Base-by-base conservation (phyloP, 2,797 vertebrate species). In the Rachycentron canadum region DNA sequence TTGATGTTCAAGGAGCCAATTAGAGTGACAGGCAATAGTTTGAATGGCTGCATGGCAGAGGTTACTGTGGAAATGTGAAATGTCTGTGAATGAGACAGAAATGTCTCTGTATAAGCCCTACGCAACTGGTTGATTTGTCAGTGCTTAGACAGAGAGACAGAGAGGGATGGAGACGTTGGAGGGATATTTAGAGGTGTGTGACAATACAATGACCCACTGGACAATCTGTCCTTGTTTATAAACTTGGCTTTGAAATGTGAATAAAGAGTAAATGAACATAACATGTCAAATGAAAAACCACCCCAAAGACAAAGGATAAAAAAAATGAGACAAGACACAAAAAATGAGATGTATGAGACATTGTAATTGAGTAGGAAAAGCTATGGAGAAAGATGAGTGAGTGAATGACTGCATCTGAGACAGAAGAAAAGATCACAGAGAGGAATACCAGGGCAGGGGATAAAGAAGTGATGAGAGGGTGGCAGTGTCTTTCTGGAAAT, bases 1-100 rank as follows among this genome's bases (percentile, higher is more conserved):
- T 74, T 89, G 82, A 90, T 89, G 86, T 88, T 85, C 70, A 83
- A 86, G 77, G 76, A 92, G 71, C 93, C 91, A 94, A 92, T 94
- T 91, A 93, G 64, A 89, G 71, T 79, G 90, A 89, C 87, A 86
- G 83, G 65, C 73, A 73, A 41, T 26, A 28, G 81, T 87, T 76
- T 78, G 78, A 86, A 81, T 66, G 80, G 82, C 79, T 78, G 71
- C 69, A 52, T 72, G 75, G 74, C 86, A 83, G 81, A 86, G 86
- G 92, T 93, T 91, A 91, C 62, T n/a, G 78, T 82, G 79, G 70
- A 84, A 82, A 85, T 87, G 67, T 82, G 65, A 91, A 81, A 86
- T 64, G 83, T 88, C 80, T 82, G 67, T 59, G 79, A 80, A 77
- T 75, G 66, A 78, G 60, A 76, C 7, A 2, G 30, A 73, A 78